Base-by-base conservation (phyloP, 2,113 vertebrate species). In the Mastomys natalensis region DNA sequence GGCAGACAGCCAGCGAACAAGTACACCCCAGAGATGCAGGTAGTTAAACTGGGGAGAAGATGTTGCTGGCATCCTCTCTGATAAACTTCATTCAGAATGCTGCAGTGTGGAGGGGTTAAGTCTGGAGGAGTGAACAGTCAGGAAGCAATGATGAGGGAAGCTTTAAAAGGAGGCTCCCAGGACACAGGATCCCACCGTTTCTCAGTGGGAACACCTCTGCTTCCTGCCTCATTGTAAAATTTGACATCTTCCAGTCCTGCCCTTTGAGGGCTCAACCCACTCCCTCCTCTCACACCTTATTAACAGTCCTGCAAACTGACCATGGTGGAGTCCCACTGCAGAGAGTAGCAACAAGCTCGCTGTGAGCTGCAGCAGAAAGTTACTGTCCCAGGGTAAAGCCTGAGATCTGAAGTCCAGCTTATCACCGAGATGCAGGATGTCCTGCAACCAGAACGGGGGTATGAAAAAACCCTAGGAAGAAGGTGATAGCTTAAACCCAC, bases 371-470 rank as follows among this genome's bases (percentile, higher is more conserved):
- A 3, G 4, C 0, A 34, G 40, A 64, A 89, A 64, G 93, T 24
- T 96, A 86, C 7, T 0, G 0, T 51, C n/a, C 15, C 3, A 40
- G 13, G 37, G 45, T 45, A 82, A 40, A 53, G 7, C 26, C 58
- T 29, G 10, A 60, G 26, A 26, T 26, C 70, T 11, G 19, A 51
- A 55, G n/a, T 11, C 2, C 0, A 7, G 45, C 0, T 3, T 9
- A 40, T 13, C 37, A 64, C 45, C 0, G 0, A 53, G 64, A n/a
- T 22, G 60, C 0, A 84, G 48, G 48, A 5, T 0, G 0, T 3
- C 12, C 7, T 12, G 4, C 0, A 62, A 48, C 4, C 51, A 77
- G 74, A 81, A 31, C 1, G 16, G 19, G 60, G 1, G 68, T 0
- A 26, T 1, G 31, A 51, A 55, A 0, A 31, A n/a, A 11, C 34